Percentiles rank a stretch among this genome's conserved stretches.
phyloP scores from a whole-genome alignment of 2,113 vertebrate species.

The Petromus typicus region DNA sequence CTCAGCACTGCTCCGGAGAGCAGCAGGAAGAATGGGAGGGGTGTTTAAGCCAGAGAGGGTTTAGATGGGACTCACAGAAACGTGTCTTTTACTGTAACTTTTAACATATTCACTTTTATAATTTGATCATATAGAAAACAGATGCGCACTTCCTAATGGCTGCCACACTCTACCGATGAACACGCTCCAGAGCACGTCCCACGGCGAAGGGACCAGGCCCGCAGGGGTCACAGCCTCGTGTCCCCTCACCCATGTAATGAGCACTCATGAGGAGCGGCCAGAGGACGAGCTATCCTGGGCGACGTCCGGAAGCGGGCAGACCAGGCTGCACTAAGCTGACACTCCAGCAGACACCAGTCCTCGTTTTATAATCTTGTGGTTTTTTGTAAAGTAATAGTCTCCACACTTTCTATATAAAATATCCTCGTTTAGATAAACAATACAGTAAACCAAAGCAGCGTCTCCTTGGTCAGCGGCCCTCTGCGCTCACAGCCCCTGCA shows the following conservation, averaged over 20 bases:
- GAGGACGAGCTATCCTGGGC: not conserved
- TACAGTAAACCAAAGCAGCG: not conserved
- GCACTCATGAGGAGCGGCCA: not conserved
- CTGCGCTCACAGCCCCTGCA: too few species aligned
- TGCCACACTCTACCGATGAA: not conserved
- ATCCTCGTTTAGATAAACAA: not conserved
- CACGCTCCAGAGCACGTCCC: not conserved
- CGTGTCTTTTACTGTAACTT: not conserved
- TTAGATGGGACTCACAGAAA: not conserved
- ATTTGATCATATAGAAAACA: not conserved
- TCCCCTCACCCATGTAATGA: not conserved
- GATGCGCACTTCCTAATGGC: not conserved
- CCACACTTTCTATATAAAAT: not conserved
- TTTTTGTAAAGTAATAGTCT: slow-evolving; percentile 14
- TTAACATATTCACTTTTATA: not conserved
- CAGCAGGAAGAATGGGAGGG: fast-evolving
- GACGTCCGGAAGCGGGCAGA: not conserved
- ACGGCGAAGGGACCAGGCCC: not conserved
- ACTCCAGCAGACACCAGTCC: not conserved
- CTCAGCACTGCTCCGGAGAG: not conserved
- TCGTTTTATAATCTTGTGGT: not conserved
- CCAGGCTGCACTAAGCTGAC: not conserved
- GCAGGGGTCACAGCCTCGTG: not conserved
- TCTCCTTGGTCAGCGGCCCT: not conserved
- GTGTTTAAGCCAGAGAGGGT: not conserved